Conservation (phyloP, 2,888 invertebrate genomes). For the Agonopterix subpropinquella region DNA sequence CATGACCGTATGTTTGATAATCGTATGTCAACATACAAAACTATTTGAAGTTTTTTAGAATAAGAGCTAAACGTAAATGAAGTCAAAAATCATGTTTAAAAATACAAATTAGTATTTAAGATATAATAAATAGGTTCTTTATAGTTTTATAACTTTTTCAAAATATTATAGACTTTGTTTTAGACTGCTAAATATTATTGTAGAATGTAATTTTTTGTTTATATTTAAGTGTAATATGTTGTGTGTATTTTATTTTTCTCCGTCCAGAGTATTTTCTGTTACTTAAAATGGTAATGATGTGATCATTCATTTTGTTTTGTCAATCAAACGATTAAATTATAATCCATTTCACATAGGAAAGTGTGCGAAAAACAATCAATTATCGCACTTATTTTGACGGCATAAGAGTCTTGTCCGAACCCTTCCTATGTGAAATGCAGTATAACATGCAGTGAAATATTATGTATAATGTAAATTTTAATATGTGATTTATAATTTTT, state of each 20-base stretch:
- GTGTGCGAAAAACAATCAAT: too few relatives aligned
- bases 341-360: too few relatives aligned
- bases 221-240: slow-evolving; percentile 13
- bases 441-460: too few relatives aligned
- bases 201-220: slow-evolving; percentile 13
- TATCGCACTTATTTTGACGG: too few relatives aligned
- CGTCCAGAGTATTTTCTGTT: slow-evolving; percentile 48
- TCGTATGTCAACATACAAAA: not conserved
- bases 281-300: too few relatives aligned
- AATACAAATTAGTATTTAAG: slow-evolving; percentile 33
- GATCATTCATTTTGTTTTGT: too few relatives aligned
- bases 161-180: slow-evolving; percentile 23
- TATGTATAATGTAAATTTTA: too few relatives aligned
- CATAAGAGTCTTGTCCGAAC: too few relatives aligned
- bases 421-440: too few relatives aligned
- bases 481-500: too few relatives aligned
- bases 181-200: slow-evolving; percentile 26
- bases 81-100: slow-evolving; percentile 2
- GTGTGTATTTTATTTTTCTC: slow-evolving; percentile 42
- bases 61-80: not conserved
- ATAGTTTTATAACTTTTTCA: slow-evolving; percentile 19
- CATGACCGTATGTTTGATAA: too few relatives aligned
- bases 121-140: slow-evolving; percentile 22
- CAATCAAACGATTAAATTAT: too few relatives aligned
- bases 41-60: not conserved